These are phyloP conservation scores for Anhinga anhinga DNA, from an alignment of 2,113 vertebrate species.

Conservation along the genomic window DNA sequence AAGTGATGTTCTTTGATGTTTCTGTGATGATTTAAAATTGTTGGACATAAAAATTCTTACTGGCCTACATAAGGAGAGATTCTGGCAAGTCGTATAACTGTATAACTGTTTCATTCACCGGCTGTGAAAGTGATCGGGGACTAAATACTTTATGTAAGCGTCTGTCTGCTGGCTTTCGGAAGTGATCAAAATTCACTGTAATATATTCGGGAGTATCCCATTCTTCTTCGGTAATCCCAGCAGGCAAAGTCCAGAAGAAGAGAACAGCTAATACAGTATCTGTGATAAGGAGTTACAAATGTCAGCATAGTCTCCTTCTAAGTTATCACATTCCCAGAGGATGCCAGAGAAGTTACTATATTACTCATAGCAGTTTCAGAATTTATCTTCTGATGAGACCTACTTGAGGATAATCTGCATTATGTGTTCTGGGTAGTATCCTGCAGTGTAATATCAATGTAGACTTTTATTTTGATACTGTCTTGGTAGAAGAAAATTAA, in stretches of 20 bases:
- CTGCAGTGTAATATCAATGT: background rate
- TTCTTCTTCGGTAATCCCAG: slow-evolving; percentile 51
- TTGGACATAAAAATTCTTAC: background rate
- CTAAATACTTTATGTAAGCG: background rate
- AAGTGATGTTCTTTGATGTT: background rate
- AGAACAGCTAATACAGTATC: slow-evolving; percentile 50
- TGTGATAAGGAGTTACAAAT: slow-evolving; percentile 60
- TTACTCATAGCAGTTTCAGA: slow-evolving; percentile 5
- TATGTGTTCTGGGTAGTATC: background rate
- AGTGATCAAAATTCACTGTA: slow-evolving; percentile 1
- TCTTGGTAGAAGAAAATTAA: background rate
- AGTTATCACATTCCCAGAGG: slow-evolving; percentile 29
- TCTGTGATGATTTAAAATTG: background rate
- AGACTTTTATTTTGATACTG: slow-evolving; percentile 20
- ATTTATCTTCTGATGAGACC: slow-evolving; percentile 34
- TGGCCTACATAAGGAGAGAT: background rate
- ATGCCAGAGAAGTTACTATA: background rate
- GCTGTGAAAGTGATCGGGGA: background rate
- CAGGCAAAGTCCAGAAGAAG: slow-evolving; percentile 39
- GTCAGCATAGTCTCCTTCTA: slow-evolving; percentile 40
- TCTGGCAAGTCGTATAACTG: background rate
- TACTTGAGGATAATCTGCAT: slow-evolving; percentile 26
- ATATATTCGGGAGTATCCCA: background rate
- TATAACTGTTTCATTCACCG: background rate
- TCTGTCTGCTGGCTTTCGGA: slow-evolving; percentile 20